Conservation (phyloP, 2,113 vertebrate species). For the Chauna torquata region DNA sequence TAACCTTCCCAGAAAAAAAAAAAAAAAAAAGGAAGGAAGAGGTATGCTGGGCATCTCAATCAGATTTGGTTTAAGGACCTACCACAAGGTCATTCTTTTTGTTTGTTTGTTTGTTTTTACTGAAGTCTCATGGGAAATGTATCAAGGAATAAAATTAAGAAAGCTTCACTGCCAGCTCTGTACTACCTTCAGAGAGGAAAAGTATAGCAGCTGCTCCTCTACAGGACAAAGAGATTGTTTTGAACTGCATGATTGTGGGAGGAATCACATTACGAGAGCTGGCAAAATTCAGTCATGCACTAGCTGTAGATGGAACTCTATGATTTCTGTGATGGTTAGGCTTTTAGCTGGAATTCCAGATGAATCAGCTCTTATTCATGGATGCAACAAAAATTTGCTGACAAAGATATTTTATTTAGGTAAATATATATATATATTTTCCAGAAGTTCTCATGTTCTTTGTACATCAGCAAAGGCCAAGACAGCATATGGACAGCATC, state of each 20-base stretch:
- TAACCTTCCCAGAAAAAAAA: neutral
- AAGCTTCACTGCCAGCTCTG: neutral
- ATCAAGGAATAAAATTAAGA: neutral
- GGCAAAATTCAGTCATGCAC: neutral
- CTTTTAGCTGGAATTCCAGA: neutral
- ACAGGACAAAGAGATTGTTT: neutral
- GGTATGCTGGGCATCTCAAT: neutral
- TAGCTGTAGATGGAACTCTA: neutral
- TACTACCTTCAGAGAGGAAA: neutral
- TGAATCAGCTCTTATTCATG: neutral
- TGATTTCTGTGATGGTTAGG: neutral
- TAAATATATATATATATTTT: neutral
- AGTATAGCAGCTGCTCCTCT: neutral
- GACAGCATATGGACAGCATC: neutral
- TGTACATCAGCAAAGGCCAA: neutral
- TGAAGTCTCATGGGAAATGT: neutral
- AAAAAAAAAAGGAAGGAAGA: neutral
- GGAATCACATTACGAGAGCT: too few species aligned
- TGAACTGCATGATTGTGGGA: rapidly evolving
- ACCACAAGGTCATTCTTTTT: neutral
- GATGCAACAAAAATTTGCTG: neutral
- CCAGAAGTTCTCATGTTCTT: neutral
- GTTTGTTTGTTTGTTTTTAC: neutral
- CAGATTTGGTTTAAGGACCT: neutral
- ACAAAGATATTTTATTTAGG: neutral